Base-by-base conservation (phyloP, 2,888 invertebrate genomes). In the Himalopsyche anomala region DNA sequence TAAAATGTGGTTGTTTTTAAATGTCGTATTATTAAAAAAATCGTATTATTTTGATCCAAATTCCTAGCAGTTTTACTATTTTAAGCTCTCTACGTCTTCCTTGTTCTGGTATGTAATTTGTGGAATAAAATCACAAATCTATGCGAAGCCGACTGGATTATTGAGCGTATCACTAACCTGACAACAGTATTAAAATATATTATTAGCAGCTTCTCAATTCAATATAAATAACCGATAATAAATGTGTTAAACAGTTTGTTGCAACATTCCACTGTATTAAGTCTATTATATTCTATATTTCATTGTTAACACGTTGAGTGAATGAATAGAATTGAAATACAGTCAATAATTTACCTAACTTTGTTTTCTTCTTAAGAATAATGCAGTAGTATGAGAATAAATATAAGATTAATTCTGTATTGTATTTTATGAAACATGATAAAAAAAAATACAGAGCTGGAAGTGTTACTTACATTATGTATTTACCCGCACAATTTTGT, bases 271-370 rank as follows among this genome's bases (percentile, higher is more conserved):
- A 56, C 56, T 56, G 56, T 8, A 55, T 55, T 55, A 2, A 55
- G 17, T 19, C n/a, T 56, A n/a, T n/a, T 5, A 56, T 56, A n/a
- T n/a, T 19, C 4, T n/a, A n/a, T 8, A 56, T 56, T 19, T 9
- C 8, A 8, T 56, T 56, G 56, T 56, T 56, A 19, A 19, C 56
- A 56, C 8, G n/a, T 17, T 56, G n/a, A n/a, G 8, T 56, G 56
- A 56, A n/a, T 56, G n/a, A n/a, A 56, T 56, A 56, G 8, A 17
- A n/a, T 17, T 56, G 56, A 56, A 4, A 17, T 56, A 19, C 56
- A 56, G 56, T 56, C n/a, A 56, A 56, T 56, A 56, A 56, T 56
- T 17, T 56, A n/a, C n/a, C 56, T n/a, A 56, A n/a, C n/a, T 56
- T 56, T 56, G 56, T 17, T 17, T 56, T 56, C 56, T 56, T 56